A percentile compares a stretch with the other conserved stretches of the same genome.
Evolutionary conservation across 2,888 invertebrate species (phyloP).

Genomic region (Agrypnus murinus): DNA sequence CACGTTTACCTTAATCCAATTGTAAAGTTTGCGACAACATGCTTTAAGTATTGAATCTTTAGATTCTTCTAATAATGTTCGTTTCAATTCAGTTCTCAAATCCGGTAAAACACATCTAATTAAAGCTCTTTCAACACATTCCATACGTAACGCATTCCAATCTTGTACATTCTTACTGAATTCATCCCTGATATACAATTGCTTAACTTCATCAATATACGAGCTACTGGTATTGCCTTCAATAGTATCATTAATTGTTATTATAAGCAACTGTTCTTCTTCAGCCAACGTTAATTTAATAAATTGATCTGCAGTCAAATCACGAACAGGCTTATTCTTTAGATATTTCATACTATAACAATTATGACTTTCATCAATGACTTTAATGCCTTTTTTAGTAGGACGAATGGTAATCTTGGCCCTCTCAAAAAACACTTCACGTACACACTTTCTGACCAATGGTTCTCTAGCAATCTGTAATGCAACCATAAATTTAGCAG

Average conservation of each 20-base stretch:
- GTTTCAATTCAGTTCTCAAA: slow-evolving; percentile 88
- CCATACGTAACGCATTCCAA: slow-evolving; percentile 93
- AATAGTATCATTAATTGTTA: slow-evolving; percentile 83
- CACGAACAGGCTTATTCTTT: slow-evolving; percentile 92
- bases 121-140: slow-evolving; percentile 91
- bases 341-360: slow-evolving; percentile 92
- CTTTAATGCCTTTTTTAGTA: slow-evolving; percentile 93
- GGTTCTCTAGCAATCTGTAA: slow-evolving; percentile 95
- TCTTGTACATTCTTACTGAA: slow-evolving; percentile 95
- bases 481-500: slow-evolving; percentile 95
- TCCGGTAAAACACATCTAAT: slow-evolving; percentile 92
- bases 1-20: slow-evolving; percentile 86
- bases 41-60: slow-evolving; percentile 89
- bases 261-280: slow-evolving; percentile 85
- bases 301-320: slow-evolving; percentile 92
- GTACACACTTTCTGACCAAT: slow-evolving; percentile 86
- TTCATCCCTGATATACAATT: slow-evolving; percentile 91
- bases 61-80: slow-evolving; percentile 87
- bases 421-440: slow-evolving; percentile 91
- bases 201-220: slow-evolving; percentile 93
- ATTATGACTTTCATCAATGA: slow-evolving; percentile 96
- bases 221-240: slow-evolving; percentile 85
- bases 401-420: slow-evolving; percentile 88
- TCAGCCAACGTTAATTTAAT: slow-evolving; percentile 87
- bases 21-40: slow-evolving; percentile 90